Evolutionary conservation across 92 coral and sea anemone species (phyloP), one percentile per base, ranked within the genome.

Genomic region (Paragorgia papillata): DNA sequence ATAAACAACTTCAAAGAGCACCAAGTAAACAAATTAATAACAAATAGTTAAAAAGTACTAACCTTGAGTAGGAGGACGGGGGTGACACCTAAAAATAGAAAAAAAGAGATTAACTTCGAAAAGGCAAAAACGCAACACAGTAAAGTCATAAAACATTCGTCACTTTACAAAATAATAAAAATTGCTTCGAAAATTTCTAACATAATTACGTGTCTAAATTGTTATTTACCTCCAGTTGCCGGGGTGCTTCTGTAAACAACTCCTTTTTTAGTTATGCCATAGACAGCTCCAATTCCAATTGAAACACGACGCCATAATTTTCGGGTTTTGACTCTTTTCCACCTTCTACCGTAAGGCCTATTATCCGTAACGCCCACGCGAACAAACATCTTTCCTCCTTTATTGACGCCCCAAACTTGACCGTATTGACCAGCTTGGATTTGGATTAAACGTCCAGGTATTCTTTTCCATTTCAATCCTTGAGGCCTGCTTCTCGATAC

Each of bases 361-460:
- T 20, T 26, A 40, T 57, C 26, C 2, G 22, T 1, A 14, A 82
- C 43, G 0, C 76, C 82, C 17, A 24, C 73, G 1, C 86, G 62
- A 67, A 49, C 56, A 40, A 54, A 82, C n/a, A 82, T 67, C 9
- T 63, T 18, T 7, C 37, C 46, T 20, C 54, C 0, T 54, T 57
- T 74, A 48, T 56, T 82, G 46, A 82, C 82, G 17, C 86, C 86
- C 62, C 86, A 82, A 13, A 74, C 61, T 12, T 62, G 57, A 3
- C 86, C 86, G n/a, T 56, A 43, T 0, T 81, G 81, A 18, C 86
- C 86, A 18, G 81, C 62, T 37, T 82, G 81, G 0, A 82, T 66
- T 24, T 82, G 81, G 19, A 53, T 74, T 57, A 82, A 15, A 6
- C n/a, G 9, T 6, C 53, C 53, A 46, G 17, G 17, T 46, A 68